phyloP scores from a whole-genome alignment of 2,113 vertebrate genomes.

The Turdus rufiventris region DNA sequence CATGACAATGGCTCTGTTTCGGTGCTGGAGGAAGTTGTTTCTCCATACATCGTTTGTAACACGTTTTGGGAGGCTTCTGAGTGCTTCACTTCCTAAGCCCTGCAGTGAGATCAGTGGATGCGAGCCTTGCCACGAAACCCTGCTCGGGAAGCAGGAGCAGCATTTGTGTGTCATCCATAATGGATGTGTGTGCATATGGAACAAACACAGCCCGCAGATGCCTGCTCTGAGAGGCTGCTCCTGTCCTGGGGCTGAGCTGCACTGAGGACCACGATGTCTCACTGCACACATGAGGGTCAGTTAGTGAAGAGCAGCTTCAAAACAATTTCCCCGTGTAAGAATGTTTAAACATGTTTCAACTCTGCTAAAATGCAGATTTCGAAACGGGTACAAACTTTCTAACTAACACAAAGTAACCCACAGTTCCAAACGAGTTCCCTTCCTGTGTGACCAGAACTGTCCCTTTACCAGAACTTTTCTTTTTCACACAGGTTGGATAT shows the following conservation, averaged over 20 bases:
- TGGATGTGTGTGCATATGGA: neutral
- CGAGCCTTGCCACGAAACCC: neutral
- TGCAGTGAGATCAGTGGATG: neutral
- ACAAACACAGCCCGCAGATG: neutral
- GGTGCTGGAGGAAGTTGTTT: neutral
- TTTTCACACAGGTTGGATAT: neutral
- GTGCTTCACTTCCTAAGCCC: neutral
- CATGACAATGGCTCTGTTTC: neutral
- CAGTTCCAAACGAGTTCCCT: neutral
- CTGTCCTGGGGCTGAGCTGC: neutral
- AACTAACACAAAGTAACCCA: accelerated
- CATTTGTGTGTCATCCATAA: neutral
- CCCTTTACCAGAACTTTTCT: neutral
- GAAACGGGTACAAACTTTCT: neutral
- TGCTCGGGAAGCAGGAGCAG: neutral
- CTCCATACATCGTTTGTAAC: neutral
- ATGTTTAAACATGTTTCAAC: neutral
- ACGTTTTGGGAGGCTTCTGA: constrained; percentile 11
- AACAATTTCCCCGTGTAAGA: accelerated
- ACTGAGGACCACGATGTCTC: accelerated
- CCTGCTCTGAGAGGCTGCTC: neutral
- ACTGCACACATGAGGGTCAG: accelerated
- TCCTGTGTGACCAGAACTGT: neutral
- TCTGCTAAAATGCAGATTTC: neutral
- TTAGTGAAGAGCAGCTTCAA: neutral